A percentile compares a stretch with the other conserved stretches of the same genome.
Conservation (phyloP, 2,113 vertebrate species). For the Junco hyemalis region DNA sequence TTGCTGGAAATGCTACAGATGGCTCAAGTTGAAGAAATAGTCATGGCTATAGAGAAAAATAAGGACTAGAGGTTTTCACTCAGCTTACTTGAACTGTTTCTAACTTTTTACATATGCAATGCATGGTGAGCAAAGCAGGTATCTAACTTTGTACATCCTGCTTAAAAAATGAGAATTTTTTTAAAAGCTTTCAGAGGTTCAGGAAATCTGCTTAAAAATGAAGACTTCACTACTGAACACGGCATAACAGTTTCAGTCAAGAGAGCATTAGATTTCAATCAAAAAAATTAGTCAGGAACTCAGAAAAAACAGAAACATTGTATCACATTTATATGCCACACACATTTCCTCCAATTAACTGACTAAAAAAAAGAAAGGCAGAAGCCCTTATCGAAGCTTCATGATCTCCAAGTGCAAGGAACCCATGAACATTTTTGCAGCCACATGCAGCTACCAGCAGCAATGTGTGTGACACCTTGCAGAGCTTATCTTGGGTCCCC, state of each 20-base stretch:
- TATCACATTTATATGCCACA: background rate
- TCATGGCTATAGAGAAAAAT: background rate
- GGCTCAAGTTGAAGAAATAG: background rate
- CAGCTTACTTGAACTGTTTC: background rate
- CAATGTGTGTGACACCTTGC: background rate
- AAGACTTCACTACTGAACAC: accelerated
- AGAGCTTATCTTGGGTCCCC: background rate
- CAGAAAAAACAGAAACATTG: background rate
- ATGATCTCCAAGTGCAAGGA: background rate
- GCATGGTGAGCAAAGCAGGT: background rate
- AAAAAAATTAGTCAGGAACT: background rate
- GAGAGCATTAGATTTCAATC: background rate
- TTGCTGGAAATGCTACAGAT: background rate
- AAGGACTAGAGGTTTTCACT: background rate
- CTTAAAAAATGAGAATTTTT: background rate
- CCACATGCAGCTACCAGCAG: background rate
- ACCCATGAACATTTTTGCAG: background rate
- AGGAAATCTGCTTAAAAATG: background rate
- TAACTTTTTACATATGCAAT: background rate
- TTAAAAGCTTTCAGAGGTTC: background rate
- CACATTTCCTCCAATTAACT: background rate
- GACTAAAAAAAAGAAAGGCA: background rate
- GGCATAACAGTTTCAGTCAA: background rate
- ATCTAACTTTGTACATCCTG: background rate
- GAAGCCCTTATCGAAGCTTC: background rate